phyloP scores from a whole-genome alignment of 1,140 invertebrate genomes.

The Plodia interpunctella region DNA sequence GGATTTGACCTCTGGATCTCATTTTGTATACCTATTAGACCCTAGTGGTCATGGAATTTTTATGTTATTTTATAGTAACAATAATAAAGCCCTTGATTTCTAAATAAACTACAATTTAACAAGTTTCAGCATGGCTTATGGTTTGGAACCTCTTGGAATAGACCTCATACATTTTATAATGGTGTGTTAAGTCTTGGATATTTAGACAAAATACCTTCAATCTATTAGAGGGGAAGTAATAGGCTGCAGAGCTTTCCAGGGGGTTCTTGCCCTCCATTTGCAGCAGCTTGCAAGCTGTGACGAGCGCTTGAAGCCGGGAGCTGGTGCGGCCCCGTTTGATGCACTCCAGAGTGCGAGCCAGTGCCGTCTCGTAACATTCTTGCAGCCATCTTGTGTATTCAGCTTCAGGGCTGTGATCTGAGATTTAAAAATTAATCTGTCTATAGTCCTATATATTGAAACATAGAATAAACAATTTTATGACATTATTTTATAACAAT shows the following conservation, averaged over 20 bases:
- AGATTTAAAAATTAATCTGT: neutral
- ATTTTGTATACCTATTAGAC: no score
- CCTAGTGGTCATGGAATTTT: no score
- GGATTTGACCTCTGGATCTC: no score
- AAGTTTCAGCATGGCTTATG: no score
- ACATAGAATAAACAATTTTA: no score
- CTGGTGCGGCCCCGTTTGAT: slow-evolving; percentile 73
- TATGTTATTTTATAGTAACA: no score
- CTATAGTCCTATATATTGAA: no score
- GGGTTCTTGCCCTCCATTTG: slow-evolving; percentile 81
- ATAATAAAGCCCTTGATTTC: no score
- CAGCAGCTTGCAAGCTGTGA: slow-evolving; percentile 82
- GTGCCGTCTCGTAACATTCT: slow-evolving; percentile 80
- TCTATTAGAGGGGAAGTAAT: slow-evolving; percentile 79
- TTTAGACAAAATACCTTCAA: slow-evolving; percentile 67
- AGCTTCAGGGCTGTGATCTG: slow-evolving; percentile 77
- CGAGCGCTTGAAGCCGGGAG: slow-evolving; percentile 80
- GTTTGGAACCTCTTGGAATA: no score
- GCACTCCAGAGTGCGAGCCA: slow-evolving; percentile 73
- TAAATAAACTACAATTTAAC: no score
- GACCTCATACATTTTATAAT: no score
- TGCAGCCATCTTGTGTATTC: slow-evolving; percentile 80
- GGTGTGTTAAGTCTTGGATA: no score
- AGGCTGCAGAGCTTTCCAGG: slow-evolving; percentile 73
- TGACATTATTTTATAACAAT: slow-evolving; percentile 8